Conservation (phyloP, 2,888 invertebrate genomes). For the Drosophila vallismaia region DNA sequence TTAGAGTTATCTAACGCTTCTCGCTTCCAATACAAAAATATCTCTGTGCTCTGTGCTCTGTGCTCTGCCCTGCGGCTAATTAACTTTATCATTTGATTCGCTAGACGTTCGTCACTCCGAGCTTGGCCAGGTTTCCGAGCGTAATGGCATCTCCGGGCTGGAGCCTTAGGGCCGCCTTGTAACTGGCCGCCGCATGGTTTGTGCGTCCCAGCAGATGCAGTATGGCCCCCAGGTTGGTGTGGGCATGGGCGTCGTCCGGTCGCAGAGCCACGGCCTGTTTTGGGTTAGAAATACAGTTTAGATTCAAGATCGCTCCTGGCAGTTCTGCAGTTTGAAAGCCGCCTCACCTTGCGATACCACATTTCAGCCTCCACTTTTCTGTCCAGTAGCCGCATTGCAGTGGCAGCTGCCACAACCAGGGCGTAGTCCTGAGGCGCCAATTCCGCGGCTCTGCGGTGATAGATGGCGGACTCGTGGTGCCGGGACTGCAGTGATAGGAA, state of each 20-base stretch:
- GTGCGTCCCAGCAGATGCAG: slow-evolving; percentile 96
- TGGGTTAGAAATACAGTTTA: background rate
- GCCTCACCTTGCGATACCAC: slow-evolving; percentile 91
- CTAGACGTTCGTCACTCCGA: slow-evolving; percentile 83
- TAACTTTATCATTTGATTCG: slow-evolving; percentile 53
- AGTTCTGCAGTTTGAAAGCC: slow-evolving; percentile 24
- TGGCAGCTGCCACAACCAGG: slow-evolving; percentile 94
- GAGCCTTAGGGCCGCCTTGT: slow-evolving; percentile 92
- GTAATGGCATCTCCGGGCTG: slow-evolving; percentile 96
- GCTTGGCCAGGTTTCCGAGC: slow-evolving; percentile 93
- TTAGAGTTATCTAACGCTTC: slow-evolving; percentile 72
- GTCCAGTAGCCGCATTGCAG: slow-evolving; percentile 92
- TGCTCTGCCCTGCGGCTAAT: slow-evolving; percentile 51
- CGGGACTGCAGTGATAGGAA: slow-evolving; percentile 92
- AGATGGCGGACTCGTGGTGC: slow-evolving; percentile 91
- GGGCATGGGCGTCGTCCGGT: slow-evolving; percentile 93
- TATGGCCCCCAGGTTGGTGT: slow-evolving; percentile 97
- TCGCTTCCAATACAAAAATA: slow-evolving; percentile 76
- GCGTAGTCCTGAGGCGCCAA: slow-evolving; percentile 92
- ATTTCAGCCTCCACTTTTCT: slow-evolving; percentile 92
- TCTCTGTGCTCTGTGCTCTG: slow-evolving; percentile 21
- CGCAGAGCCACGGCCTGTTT: slow-evolving; percentile 84
- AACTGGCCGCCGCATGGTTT: slow-evolving; percentile 93
- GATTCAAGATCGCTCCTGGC: background rate
- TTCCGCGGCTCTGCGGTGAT: slow-evolving; percentile 91